Percentiles rank a stretch among this genome's conserved stretches.
Evolutionary conservation across 2,888 invertebrate species (phyloP).

Genomic region (Cremastobaeus sp.): DNA sequence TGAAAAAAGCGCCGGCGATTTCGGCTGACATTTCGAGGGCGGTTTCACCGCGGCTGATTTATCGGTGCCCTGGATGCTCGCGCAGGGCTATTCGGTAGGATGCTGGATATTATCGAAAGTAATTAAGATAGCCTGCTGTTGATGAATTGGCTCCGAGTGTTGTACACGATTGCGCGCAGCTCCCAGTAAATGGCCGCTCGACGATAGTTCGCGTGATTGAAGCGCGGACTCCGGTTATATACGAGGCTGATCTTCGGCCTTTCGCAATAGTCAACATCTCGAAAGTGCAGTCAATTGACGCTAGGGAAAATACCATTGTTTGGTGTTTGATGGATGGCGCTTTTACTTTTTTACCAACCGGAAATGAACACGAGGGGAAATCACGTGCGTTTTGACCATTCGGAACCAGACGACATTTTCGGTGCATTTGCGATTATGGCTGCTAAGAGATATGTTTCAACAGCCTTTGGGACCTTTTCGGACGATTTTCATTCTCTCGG

Average conservation of each 20-base stretch:
- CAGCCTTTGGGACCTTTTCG: too few species aligned
- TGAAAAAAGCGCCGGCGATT: slow-evolving; percentile 29
- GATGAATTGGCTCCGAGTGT: slow-evolving; percentile 36
- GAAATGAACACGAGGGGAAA: slow-evolving; percentile 3
- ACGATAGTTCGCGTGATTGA: slow-evolving; percentile 34
- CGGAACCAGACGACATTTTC: too few species aligned
- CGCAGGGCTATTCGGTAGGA: slow-evolving; percentile 20
- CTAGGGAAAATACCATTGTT: slow-evolving; percentile 31
- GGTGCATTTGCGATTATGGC: background rate
- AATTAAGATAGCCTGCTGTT: slow-evolving; percentile 44
- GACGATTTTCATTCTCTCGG: too few species aligned
- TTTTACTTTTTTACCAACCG: slow-evolving; percentile 34
- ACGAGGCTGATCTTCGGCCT: slow-evolving; percentile 18
- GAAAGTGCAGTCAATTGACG: slow-evolving; percentile 27
- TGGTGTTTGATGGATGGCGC: slow-evolving; percentile 36
- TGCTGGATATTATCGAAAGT: slow-evolving; percentile 36
- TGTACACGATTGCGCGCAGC: slow-evolving; percentile 8
- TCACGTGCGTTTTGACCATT: too few species aligned
- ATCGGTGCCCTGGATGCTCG: slow-evolving; percentile 25
- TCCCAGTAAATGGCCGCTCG: slow-evolving; percentile 4
- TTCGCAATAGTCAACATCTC: slow-evolving; percentile 30
- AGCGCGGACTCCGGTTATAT: slow-evolving; percentile 17
- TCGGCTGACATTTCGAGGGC: slow-evolving; percentile 46
- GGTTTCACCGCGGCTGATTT: slow-evolving; percentile 47
- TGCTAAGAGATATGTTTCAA: too few species aligned